These are phyloP conservation scores for Astropecten irregularis DNA, from an alignment of 53 echinoderm and acorn worm species.

Conservation along the genomic window DNA sequence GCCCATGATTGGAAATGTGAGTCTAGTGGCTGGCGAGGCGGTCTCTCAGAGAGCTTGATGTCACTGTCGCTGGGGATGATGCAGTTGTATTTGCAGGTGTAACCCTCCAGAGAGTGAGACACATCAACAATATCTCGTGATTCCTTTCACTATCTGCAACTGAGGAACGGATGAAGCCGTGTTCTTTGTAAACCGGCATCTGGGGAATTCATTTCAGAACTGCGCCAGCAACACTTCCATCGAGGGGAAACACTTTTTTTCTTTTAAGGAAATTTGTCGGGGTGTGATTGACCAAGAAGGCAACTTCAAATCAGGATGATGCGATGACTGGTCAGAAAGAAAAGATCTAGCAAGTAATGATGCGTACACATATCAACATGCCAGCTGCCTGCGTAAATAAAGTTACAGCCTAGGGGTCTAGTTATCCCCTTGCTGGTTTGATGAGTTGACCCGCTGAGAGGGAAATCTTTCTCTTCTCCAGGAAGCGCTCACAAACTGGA, in stretches of 20 bases:
- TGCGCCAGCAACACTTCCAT: too few species aligned
- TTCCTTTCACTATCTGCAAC: too few species aligned
- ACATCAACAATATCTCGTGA: too few species aligned
- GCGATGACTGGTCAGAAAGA: constrained; percentile 13
- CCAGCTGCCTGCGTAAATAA: constrained; percentile 24
- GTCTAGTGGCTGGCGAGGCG: too few species aligned
- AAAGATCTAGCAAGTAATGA: not conserved
- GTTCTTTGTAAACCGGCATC: too few species aligned
- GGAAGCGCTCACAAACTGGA: not conserved
- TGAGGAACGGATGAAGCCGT: too few species aligned
- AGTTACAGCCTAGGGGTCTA: constrained; percentile 13
- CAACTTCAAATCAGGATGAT: not conserved
- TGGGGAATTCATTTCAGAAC: too few species aligned
- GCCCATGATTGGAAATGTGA: constrained; percentile 13
- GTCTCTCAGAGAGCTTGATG: too few species aligned
- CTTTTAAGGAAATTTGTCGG: not conserved
- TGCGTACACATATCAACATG: constrained; percentile 3
- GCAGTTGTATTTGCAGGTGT: too few species aligned
- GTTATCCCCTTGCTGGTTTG: not conserved
- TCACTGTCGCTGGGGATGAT: too few species aligned
- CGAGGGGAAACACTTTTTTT: too few species aligned
- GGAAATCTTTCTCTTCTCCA: not conserved
- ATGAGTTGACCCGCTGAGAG: not conserved
- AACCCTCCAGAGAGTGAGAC: too few species aligned
- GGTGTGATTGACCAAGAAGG: not conserved